Percentiles rank a stretch among this genome's conserved stretches.
phyloP scores from a whole-genome alignment of 2,113 vertebrate genomes.

The Balaenoptera acutorostrata region DNA sequence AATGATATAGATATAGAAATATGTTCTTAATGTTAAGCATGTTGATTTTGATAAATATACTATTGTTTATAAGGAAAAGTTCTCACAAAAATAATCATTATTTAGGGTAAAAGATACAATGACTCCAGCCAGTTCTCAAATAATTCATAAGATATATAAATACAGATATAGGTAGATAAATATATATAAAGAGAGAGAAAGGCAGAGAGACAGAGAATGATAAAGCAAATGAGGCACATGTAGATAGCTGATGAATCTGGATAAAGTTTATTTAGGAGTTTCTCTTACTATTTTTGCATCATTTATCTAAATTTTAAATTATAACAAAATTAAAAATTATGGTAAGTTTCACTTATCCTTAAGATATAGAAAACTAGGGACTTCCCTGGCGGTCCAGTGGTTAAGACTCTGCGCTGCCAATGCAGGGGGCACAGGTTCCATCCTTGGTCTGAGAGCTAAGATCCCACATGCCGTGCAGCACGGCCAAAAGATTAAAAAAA shows the following conservation, averaged over 20 bases:
- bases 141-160: neutral
- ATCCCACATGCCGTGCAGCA: no score
- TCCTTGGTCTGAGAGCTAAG: no score
- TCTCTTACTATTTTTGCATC: neutral
- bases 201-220: neutral
- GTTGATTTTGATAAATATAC: neutral
- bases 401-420: no score
- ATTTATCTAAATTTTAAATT: neutral
- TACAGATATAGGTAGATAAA: neutral
- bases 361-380: neutral
- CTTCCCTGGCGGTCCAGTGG: no score
- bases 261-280: neutral
- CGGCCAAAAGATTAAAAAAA: no score
- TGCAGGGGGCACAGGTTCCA: no score
- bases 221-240: neutral
- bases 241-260: neutral
- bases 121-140: neutral
- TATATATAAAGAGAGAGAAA: neutral
- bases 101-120: neutral
- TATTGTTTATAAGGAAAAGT: neutral
- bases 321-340: neutral
- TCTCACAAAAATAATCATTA: neutral
- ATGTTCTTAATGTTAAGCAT: neutral
- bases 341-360: neutral
- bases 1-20: neutral